Evolutionary conservation across 2,888 invertebrate genomes (phyloP).

Genomic region (Diloba caeruleocephala): DNA sequence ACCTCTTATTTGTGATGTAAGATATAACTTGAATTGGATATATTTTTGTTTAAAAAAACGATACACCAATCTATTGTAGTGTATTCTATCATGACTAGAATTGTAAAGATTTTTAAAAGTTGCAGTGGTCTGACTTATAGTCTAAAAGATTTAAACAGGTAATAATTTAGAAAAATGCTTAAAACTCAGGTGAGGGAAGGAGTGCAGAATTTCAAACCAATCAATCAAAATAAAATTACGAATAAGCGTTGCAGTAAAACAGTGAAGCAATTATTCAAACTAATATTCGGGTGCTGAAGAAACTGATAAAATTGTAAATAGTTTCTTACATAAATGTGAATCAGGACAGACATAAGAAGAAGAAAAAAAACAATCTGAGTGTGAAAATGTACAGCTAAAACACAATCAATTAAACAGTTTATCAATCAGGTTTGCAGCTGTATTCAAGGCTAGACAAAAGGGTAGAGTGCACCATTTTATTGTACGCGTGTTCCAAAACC

Average conservation of each 20-base stretch:
- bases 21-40: no score
- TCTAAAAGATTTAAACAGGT: no score
- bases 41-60: neutral
- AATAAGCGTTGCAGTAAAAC: constrained; percentile 3
- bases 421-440: constrained; percentile 19
- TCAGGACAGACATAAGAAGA: constrained; percentile 41
- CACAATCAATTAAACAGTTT: constrained; percentile 23
- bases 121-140: neutral
- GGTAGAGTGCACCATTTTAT: constrained; percentile 25
- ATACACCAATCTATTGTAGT: constrained; percentile 4
- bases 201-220: constrained; percentile 17
- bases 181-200: neutral
- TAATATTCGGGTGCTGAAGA: constrained; percentile 10
- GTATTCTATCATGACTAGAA: neutral
- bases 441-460: constrained; percentile 3
- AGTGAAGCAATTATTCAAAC: constrained; percentile 7
- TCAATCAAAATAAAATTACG: constrained; percentile 7
- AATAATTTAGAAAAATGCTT: no score
- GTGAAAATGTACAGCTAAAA: constrained; percentile 30
- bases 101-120: neutral
- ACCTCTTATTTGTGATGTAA: no score
- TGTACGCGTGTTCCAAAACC: constrained; percentile 33
- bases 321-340: constrained; percentile 39
- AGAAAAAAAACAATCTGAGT: constrained; percentile 40
- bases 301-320: constrained; percentile 14